Base-by-base conservation (phyloP, 2,113 vertebrate genomes). In the Proterorhinus semilunaris region DNA sequence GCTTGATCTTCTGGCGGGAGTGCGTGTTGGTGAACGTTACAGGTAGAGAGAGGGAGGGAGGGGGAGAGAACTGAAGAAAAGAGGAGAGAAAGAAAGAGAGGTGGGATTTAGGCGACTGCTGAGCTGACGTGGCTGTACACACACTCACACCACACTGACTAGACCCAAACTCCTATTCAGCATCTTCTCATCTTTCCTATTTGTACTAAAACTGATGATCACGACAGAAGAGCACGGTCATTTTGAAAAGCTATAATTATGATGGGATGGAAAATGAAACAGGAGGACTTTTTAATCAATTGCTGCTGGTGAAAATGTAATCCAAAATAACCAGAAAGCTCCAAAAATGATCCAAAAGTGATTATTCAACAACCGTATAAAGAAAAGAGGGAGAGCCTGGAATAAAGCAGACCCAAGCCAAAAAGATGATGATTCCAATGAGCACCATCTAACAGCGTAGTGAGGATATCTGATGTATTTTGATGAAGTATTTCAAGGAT, bases 101-200 rank as follows among this genome's bases (percentile, higher is more conserved):
- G 11, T 16, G 12, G 53, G 10, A 8, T 21, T 5, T 49, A 0
- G 72, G 68, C 61, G 72, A 75, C 58, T 47, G 68, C 64, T 61
- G 65, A 43, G 71, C 68, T 61, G 81, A 80, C 79, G 80, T 82
- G 82, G 82, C 76, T 68, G 66, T 46, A 42, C 49, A 59, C 69
- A 4, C 75, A 7, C 5, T 2, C 10, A 61, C 10, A 51, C 73
- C 53, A 82, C 72, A 72, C 45, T 80, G 61, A 51, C 66, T 53
- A 42, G 55, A 57, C 59, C 73, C 69, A 62, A 69, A 16, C 8
- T 65, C 54, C 59, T 45, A 59, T 55, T 86, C 84, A 85, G 74
- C 81, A 50, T 58, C 62, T 75, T 86, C 80, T 55, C 61, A 6
- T 63, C 69, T 75, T 75, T 65, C 66, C 48, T 42, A 42, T 58